Conservation (phyloP, 2,797 vertebrate genomes). For the Pseudocheirus occidentalis region DNA sequence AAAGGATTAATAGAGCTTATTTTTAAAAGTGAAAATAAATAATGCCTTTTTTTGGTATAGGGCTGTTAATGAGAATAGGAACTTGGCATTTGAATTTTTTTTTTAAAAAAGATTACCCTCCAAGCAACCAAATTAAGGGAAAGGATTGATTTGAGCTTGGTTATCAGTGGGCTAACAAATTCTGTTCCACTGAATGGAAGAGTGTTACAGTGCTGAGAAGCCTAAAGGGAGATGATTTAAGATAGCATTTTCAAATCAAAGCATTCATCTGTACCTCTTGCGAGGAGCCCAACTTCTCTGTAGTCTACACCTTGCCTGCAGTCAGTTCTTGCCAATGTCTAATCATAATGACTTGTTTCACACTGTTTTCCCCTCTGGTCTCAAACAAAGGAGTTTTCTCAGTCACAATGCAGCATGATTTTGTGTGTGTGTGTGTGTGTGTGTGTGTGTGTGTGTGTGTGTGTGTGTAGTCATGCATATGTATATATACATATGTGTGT, state of each 20-base stretch:
- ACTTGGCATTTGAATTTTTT: slow-evolving; percentile 5
- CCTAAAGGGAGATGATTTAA: slow-evolving; percentile 11
- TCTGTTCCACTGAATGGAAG: background rate
- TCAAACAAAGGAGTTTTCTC: slow-evolving; percentile 6
- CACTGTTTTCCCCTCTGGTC: background rate
- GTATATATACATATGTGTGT: background rate
- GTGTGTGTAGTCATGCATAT: background rate
- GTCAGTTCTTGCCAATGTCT: background rate
- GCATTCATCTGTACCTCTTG: slow-evolving; percentile 27
- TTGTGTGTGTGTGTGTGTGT: background rate
- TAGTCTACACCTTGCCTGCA: background rate
- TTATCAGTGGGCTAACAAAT: background rate
- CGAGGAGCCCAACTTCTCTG: background rate
- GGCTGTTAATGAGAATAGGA: background rate
- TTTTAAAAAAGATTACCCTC: background rate
- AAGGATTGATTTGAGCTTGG: background rate
- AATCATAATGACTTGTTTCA: background rate
- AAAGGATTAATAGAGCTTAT: background rate
- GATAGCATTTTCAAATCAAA: slow-evolving; percentile 3
- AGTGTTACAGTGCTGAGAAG: background rate
- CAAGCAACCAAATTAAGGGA: background rate
- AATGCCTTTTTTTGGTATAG: background rate
- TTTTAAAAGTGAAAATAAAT: background rate
- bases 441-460: background rate
- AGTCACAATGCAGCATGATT: background rate